Evolutionary conservation across 2,888 invertebrate genomes (phyloP).

Genomic region (Steinernema hermaphroditum): DNA sequence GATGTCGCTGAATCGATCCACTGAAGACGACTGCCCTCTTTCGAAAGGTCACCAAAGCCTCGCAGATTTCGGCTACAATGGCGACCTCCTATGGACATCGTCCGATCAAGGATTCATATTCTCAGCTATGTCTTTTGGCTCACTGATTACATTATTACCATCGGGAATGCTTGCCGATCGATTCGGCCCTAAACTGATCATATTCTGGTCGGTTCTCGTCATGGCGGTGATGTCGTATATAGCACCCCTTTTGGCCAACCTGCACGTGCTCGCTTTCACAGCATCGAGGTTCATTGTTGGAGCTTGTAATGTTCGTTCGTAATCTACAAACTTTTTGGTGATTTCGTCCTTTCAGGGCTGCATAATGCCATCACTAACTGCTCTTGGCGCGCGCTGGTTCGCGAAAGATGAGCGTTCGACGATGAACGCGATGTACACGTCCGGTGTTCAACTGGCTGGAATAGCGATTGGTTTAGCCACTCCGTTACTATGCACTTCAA

Average conservation of each 20-base stretch:
- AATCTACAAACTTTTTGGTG: no score
- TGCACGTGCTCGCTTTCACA: slow-evolving; percentile 47
- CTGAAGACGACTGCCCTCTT: neutral
- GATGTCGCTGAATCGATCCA: neutral
- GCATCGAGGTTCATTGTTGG: slow-evolving; percentile 52
- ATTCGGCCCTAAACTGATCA: slow-evolving; percentile 50
- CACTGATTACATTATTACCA: slow-evolving; percentile 46
- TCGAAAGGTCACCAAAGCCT: neutral
- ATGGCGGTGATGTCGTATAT: slow-evolving; percentile 43
- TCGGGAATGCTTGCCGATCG: slow-evolving; percentile 54
- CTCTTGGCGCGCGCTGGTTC: slow-evolving; percentile 52
- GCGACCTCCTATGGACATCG: slow-evolving; percentile 49
- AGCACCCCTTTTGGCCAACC: slow-evolving; percentile 48
- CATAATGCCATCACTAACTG: slow-evolving; percentile 48
- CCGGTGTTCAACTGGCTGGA: slow-evolving; percentile 55
- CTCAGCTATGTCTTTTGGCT: slow-evolving; percentile 55
- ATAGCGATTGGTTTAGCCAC: slow-evolving; percentile 44
- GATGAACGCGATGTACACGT: slow-evolving; percentile 55
- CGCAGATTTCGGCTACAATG: slow-evolving; percentile 36
- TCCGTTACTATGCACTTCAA: slow-evolving; percentile 43
- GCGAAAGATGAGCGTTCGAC: slow-evolving; percentile 50
- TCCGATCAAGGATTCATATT: slow-evolving; percentile 52
- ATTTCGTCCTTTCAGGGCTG: slow-evolving; percentile 42
- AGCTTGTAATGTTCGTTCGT: slow-evolving; percentile 43
- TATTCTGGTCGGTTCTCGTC: slow-evolving; percentile 40